Conservation (phyloP, 1,140 invertebrate genomes). For the Drosophila ananassae region DNA sequence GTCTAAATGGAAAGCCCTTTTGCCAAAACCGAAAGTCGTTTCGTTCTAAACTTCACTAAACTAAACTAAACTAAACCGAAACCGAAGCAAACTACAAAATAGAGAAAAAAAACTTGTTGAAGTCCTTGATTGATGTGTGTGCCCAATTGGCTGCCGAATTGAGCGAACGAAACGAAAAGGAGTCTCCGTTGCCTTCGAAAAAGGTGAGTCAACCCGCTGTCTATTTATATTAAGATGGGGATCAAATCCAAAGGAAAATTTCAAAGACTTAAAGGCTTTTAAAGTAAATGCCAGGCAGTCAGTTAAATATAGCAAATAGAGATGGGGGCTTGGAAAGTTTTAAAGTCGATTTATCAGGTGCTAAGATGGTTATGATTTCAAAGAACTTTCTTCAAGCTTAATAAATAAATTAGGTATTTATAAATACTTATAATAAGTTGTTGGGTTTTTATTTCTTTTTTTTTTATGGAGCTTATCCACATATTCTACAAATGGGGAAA, state of each 20-base stretch:
- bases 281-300: slow-evolving; percentile 2
- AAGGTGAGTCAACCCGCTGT: slow-evolving; percentile 47
- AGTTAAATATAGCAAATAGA: background rate
- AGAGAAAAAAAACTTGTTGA: slow-evolving; percentile 60
- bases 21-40: slow-evolving; percentile 3
- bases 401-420: background rate
- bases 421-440: background rate
- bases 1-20: slow-evolving; percentile 8
- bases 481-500: too few relatives aligned
- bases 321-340: background rate
- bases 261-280: slow-evolving; percentile 1
- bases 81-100: slow-evolving; percentile 38
- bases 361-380: background rate
- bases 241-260: background rate
- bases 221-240: slow-evolving; percentile 23
- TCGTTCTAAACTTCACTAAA: slow-evolving; percentile 9
- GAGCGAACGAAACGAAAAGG: slow-evolving; percentile 38
- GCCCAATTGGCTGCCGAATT: slow-evolving; percentile 45
- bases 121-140: slow-evolving; percentile 50
- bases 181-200: slow-evolving; percentile 31
- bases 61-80: slow-evolving; percentile 8
- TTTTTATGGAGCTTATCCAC: background rate
- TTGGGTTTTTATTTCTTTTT: background rate
- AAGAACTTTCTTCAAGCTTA: background rate
- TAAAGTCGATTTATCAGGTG: background rate